Base-by-base conservation (phyloP, 2,113 vertebrate species). In the Seriola rivoliana region DNA sequence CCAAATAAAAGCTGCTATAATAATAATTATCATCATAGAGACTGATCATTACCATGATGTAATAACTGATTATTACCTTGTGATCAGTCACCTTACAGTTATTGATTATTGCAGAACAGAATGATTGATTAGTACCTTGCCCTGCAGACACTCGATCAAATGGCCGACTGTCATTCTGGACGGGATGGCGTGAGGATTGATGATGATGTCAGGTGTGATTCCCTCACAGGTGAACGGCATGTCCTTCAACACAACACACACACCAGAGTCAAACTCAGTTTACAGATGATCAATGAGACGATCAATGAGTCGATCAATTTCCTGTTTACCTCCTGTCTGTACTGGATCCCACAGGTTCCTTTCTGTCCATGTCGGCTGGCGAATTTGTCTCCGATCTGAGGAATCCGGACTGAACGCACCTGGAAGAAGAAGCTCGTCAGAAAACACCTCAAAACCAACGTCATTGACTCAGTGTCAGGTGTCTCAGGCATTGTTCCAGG, bases 191-290 rank as follows among this genome's bases (percentile, higher is more conserved):
- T 99, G 98, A 9, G 98, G 98, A 78, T 99, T 99, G 91, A 99
- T 99, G 92, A 99, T 99, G 87, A 99, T 99, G 88, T 99, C 98
- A 1, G 98, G 98, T 1, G 98, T 99, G 90, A 99, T 98, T 32
- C 98, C 98, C 90, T 99, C 98, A 73, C 98, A 99, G 0, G 98
- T 99, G 81, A 99, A 99, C 5, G 98, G 98, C 98, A 99, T 99
- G 85, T 99, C 98, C 98, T 99, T 86, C 10, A 82, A 77, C 3
- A 67, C n/a, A 42, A 8, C 7, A 8, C 14, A 17, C 3, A 57
- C 11, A 13, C 34, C 29, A 60, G 16, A 23, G 21, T 12, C 23
- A 57, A 23, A 57, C n/a, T 57, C 21, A 55, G n/a, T 2, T 57
- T 9, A 23, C 21, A 34, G 16, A 52, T 4, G 10, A 19, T 44